A percentile compares a stretch with the other conserved stretches of the same genome.
These are phyloP conservation scores for Microctonus brassicae DNA, from an alignment of 2,888 invertebrate genomes.

Conservation along the genomic window DNA sequence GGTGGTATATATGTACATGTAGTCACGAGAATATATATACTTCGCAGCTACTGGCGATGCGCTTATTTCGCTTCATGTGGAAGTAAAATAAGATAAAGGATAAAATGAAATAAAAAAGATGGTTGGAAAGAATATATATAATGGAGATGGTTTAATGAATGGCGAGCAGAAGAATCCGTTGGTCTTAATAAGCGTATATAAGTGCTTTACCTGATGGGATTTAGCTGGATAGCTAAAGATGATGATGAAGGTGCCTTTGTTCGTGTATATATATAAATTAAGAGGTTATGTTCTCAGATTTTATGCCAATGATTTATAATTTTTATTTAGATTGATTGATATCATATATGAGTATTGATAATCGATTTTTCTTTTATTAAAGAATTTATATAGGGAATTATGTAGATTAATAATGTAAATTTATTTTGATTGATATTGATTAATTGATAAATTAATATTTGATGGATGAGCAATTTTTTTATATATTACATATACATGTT, in stretches of 20 bases:
- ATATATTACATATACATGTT: too few species aligned
- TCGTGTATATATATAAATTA: not conserved
- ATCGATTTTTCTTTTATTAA: not conserved
- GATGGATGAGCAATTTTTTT: too few species aligned
- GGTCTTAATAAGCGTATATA: constrained; percentile 45
- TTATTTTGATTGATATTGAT: too few species aligned
- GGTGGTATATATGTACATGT: not conserved
- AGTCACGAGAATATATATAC: constrained; percentile 19
- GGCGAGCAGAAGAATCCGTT: constrained; percentile 54
- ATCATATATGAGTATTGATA: not conserved
- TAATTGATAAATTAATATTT: too few species aligned
- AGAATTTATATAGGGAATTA: too few species aligned
- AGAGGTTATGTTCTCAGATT: not conserved
- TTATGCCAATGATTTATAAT: not conserved
- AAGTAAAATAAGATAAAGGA: constrained; percentile 15
- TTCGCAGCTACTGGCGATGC: constrained; percentile 33
- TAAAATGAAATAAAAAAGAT: too few species aligned
- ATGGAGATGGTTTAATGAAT: constrained; percentile 59
- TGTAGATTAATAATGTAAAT: too few species aligned
- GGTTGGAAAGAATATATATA: too few species aligned
- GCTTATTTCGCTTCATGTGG: constrained; percentile 12
- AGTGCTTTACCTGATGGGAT: not conserved
- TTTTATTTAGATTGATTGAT: not conserved
- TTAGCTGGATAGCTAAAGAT: not conserved
- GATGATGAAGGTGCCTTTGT: too few species aligned